Evolutionary conservation across 1,140 invertebrate genomes (phyloP).

Genomic region (Aphis craccivora): DNA sequence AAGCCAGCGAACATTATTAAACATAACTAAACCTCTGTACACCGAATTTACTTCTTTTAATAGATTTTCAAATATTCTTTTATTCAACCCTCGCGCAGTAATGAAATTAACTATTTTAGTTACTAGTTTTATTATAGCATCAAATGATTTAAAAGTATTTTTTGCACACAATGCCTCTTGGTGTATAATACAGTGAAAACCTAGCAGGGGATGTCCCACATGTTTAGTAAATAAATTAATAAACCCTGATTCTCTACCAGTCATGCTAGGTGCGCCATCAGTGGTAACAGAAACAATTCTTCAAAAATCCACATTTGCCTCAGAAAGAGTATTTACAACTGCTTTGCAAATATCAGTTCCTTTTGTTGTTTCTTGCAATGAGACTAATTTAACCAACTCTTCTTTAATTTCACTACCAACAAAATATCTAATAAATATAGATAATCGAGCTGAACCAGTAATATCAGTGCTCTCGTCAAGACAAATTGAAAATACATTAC

Average conservation of each 20-base stretch:
- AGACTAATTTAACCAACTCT: neutral
- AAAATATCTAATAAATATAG: conserved; percentile 20
- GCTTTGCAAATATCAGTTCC: neutral
- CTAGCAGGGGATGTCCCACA: neutral
- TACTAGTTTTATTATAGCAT: neutral
- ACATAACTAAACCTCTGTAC: neutral
- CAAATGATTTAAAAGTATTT: conserved; percentile 7
- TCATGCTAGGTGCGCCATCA: neutral
- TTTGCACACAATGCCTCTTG: neutral
- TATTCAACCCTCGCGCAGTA: neutral
- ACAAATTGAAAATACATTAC: neutral
- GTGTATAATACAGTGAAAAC: neutral
- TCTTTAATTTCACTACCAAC: neutral
- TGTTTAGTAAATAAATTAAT: conserved; percentile 18
- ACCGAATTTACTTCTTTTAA: neutral
- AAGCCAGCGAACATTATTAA: neutral
- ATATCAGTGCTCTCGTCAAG: neutral
- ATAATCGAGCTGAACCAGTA: neutral
- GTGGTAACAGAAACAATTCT: neutral
- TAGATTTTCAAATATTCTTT: conserved; percentile 15
- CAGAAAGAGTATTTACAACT: conserved; percentile 2
- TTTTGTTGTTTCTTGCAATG: conserved; percentile 1
- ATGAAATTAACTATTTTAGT: conserved; percentile 34
- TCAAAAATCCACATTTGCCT: neutral
- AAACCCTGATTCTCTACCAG: neutral